Evolutionary conservation across 2,888 invertebrate genomes (phyloP).

Genomic region (Plutella xylostella): DNA sequence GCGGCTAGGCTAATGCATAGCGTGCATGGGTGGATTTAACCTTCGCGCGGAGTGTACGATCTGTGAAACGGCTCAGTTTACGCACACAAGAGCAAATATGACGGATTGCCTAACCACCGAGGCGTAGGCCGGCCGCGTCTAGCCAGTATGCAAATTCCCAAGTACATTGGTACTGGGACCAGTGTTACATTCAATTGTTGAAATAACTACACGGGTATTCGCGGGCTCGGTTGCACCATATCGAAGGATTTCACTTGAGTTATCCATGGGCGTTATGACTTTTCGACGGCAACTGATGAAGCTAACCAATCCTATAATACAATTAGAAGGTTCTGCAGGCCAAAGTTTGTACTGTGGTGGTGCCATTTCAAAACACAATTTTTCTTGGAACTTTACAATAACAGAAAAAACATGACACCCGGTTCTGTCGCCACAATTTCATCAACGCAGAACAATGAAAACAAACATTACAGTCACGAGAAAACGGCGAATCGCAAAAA

Average conservation of each 20-base stretch:
- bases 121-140: constrained; percentile 50
- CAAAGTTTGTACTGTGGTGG: no score
- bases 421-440: neutral
- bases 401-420: no score
- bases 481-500: constrained; percentile 21
- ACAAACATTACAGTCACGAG: neutral
- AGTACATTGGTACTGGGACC: constrained; percentile 38
- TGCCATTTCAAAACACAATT: no score
- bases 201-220: constrained; percentile 25
- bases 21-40: no score
- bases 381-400: no score
- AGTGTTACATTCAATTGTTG: constrained; percentile 55
- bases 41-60: neutral
- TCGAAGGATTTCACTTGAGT: no score
- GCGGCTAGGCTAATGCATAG: no score
- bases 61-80: neutral
- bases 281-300: no score
- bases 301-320: no score
- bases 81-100: constrained; percentile 27
- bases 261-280: no score
- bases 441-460: neutral
- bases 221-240: constrained; percentile 15
- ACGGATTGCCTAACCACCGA: constrained; percentile 45
- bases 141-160: constrained; percentile 59
- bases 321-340: no score